Percentiles rank a stretch among this genome's conserved stretches.
Evolutionary conservation across 2,113 vertebrate species (phyloP).

Genomic region (Scophthalmus maximus): DNA sequence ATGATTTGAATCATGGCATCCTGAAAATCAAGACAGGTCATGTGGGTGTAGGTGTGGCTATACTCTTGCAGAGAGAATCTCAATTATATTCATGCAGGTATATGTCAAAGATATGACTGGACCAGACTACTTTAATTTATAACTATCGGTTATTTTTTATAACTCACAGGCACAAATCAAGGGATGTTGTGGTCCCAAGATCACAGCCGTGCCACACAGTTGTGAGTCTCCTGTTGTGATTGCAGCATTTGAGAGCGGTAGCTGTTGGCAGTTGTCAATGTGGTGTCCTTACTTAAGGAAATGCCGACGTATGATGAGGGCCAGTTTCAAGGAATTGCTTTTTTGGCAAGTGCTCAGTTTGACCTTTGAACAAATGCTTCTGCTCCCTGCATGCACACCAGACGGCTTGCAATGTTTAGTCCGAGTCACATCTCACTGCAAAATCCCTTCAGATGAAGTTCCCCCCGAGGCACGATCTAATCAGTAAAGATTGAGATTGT

Average conservation of each 20-base stretch:
- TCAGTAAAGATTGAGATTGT: background rate
- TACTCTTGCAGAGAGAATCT: constrained; percentile 8
- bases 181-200: constrained; percentile 24
- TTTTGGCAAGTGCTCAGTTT: constrained; percentile 7
- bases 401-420: background rate
- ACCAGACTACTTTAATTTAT: constrained; percentile 1
- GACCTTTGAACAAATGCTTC: constrained; percentile 1
- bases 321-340: background rate
- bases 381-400: background rate
- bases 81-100: constrained; percentile 13
- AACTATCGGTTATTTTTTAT: constrained; percentile 1
- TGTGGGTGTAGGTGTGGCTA: constrained; percentile 42
- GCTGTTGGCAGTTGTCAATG: background rate
- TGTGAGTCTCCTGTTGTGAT: constrained; percentile 4
- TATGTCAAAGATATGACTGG: constrained; percentile 7
- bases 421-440: background rate
- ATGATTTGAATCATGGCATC: background rate
- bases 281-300: background rate
- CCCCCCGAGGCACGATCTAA: background rate
- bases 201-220: background rate
- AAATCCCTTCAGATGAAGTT: background rate
- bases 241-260: background rate
- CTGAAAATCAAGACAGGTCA: background rate
- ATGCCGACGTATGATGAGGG: background rate
- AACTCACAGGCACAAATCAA: constrained; percentile 6